Conservation (phyloP, 2,797 vertebrate species). For the Oceanodroma leucorhoa region DNA sequence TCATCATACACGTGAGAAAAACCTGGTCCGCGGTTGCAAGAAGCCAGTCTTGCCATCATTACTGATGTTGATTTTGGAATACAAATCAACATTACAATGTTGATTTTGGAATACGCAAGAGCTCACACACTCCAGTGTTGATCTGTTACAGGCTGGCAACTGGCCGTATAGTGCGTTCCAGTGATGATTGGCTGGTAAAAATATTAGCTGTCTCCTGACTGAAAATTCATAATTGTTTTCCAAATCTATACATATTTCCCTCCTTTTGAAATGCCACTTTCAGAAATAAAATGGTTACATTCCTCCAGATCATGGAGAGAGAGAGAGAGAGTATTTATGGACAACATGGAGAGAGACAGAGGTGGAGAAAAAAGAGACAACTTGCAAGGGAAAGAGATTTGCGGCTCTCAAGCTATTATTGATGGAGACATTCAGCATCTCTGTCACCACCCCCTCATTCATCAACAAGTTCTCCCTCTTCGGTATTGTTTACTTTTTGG, state of each 20-base stretch:
- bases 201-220: neutral
- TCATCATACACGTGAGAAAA: rapidly evolving
- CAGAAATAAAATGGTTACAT: neutral
- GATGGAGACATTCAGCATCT: neutral
- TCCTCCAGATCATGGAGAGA: neutral
- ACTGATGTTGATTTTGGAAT: rapidly evolving
- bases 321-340: neutral
- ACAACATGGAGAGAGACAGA: neutral
- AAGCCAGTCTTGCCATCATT: neutral
- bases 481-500: neutral
- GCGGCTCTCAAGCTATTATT: neutral
- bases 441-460: neutral
- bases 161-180: rapidly evolving
- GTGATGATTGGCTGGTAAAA: neutral
- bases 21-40: rapidly evolving
- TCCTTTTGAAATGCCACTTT: neutral
- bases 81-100: rapidly evolving
- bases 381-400: neutral
- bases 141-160: neutral
- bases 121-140: neutral
- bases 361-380: neutral
- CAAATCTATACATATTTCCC: neutral
- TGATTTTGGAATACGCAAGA: neutral
- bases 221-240: neutral
- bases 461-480: neutral